Evolutionary conservation across 2,797 vertebrate genomes (phyloP), one percentile per base, ranked within the genome.

Genomic region (Buphagus erythrorhynchus): DNA sequence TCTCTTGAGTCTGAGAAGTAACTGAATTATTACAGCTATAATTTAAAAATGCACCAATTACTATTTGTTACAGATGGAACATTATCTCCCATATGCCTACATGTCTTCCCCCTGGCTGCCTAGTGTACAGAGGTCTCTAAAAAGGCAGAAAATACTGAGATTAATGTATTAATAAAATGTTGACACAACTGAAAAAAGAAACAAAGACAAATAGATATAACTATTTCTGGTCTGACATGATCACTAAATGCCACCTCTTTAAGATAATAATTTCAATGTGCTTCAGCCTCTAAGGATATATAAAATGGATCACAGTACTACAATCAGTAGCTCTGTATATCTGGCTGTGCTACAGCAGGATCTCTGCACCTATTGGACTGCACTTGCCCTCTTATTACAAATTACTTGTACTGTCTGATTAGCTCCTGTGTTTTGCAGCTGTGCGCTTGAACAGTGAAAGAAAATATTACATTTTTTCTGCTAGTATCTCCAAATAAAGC

Each of bases 301-400:
- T 54, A 95, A 97, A 97, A 95, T 96, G 68, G 82, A 97, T 95
- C 92, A 92, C 68, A 94, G 65, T 95, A 92, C 94, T 96, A 63
- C 65, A 89, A 74, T 84, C 84, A 88, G 94, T 91, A 88, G 61
- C 66, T 14, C 88, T 94, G 31, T 72, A 31, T 31, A 94, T 76
- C 86, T 93, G 96, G 83, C 62, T 67, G 68, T 92, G 72, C 90
- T 95, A 91, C 63, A 74, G 67, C 46, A 91, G 71, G 93, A 96
- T 90, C 85, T 93, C 88, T 95, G 85, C 86, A 94, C 55, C 74
- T 82, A 94, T 38, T 92, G 81, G 93, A 71, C 81, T 90, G 83
- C 33, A 88, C 82, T 88, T 96, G 92, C 67, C 92, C 79, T 92
- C 88, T 90, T 94, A 83, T 63, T 94, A 79, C 2, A 2, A 93